Percentiles rank a stretch among this genome's conserved stretches.
Conservation (phyloP, 1,140 invertebrate species). For the Melipona quadrifasciata region DNA sequence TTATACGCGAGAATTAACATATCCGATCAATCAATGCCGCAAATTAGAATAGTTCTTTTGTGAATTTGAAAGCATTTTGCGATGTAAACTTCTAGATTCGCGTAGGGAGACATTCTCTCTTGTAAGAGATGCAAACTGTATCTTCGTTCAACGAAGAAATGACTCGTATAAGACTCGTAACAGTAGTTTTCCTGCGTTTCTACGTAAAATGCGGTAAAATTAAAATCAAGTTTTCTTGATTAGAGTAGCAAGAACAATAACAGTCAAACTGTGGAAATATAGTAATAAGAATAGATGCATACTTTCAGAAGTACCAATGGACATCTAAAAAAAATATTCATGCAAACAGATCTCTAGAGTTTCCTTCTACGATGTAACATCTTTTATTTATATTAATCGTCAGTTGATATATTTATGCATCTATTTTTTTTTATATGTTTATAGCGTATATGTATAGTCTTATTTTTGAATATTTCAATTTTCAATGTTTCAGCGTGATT, state of each 20-base stretch:
- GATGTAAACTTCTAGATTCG: background rate
- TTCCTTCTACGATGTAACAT: background rate
- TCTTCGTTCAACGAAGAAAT: conserved; percentile 30
- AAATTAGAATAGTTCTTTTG: background rate
- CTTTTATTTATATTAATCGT: background rate
- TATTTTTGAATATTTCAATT: background rate
- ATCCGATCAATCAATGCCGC: background rate
- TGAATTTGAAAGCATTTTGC: background rate
- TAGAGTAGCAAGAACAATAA: conserved; percentile 40
- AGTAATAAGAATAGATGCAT: background rate
- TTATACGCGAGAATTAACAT: conserved; percentile 1
- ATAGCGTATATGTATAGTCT: background rate
- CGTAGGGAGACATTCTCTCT: background rate
- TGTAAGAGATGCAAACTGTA: background rate
- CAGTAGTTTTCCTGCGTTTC: conserved; percentile 11
- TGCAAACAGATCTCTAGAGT: background rate
- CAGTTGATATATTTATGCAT: background rate
- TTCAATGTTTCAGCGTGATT: background rate
- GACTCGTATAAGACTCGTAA: conserved; percentile 18
- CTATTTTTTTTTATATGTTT: background rate
- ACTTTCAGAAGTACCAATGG: conserved; percentile 8
- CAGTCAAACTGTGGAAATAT: background rate
- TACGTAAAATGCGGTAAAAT: background rate
- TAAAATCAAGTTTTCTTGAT: conserved; percentile 62
- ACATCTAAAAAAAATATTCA: conserved; percentile 23